Evolutionary conservation across 2,888 invertebrate genomes (phyloP).

Genomic region (Adela reaumurella): DNA sequence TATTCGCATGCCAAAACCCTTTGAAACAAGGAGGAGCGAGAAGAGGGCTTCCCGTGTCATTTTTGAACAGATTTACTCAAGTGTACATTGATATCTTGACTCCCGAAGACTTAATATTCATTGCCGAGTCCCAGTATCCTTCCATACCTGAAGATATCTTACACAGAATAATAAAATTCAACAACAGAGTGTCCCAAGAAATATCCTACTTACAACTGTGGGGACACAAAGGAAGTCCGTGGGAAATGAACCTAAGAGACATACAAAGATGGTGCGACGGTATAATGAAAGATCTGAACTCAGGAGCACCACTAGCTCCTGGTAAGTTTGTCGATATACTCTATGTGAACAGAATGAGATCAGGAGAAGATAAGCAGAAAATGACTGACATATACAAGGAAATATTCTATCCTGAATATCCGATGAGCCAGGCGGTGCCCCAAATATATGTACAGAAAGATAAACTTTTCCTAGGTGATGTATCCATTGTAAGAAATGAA

Average conservation of each 20-base stretch:
- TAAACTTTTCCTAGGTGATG: conserved; percentile 64
- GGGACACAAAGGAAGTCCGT: conserved; percentile 84
- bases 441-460: conserved; percentile 57
- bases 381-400: conserved; percentile 53
- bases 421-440: conserved; percentile 51
- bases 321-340: conserved; percentile 72
- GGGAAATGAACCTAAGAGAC: conserved; percentile 97
- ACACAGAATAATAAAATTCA: conserved; percentile 74
- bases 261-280: conserved; percentile 90
- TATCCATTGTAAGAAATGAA: conserved; percentile 37
- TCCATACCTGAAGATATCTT: conserved; percentile 58
- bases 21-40: conserved; percentile 92
- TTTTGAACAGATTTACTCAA: conserved; percentile 95
- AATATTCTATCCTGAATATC: conserved; percentile 44
- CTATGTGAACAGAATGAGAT: conserved; percentile 85
- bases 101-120: conserved; percentile 63
- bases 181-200: conserved; percentile 62
- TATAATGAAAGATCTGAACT: conserved; percentile 41
- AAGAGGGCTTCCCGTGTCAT: conserved; percentile 93
- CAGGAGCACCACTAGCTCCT: conserved; percentile 30
- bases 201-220: conserved; percentile 62
- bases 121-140: conserved; percentile 65
- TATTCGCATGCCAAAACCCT: conserved; percentile 99
- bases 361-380: conserved; percentile 67
- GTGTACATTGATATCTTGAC: conserved; percentile 67